Base-by-base conservation (phyloP, 2,888 invertebrate genomes). In the Drosophila nr. perissopoda region DNA sequence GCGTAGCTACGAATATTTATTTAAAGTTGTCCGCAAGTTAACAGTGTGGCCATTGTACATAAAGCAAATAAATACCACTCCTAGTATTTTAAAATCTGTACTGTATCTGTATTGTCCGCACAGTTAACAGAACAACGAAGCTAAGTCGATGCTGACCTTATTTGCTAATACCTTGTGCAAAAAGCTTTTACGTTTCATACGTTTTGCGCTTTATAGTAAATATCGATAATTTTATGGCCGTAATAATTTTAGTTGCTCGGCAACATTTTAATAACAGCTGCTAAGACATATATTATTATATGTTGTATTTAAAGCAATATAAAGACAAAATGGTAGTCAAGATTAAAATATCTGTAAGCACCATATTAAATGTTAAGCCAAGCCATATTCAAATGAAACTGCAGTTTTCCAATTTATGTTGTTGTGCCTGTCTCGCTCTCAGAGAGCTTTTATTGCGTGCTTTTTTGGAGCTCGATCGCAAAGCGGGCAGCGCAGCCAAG, bases 401-500 rank as follows among this genome's bases (percentile, higher is more conserved):
- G 42, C 36, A 33, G 34, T 34, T 36, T 34, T 1, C 4, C n/a
- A 13, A 29, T 3, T 25, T 42, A 36, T 54, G 66, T 25, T 54
- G 66, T 25, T 73, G 54, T 61, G 13, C 54, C n/a, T 62, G 51
- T 81, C 79, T 62, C 77, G 70, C 51, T 81, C 46, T 77, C 6
- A 6, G 40, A 33, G 53, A 70, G 76, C 79, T 73, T 81, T 67
- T 38, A 52, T 63, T 81, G 73, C 53, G 81, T 81, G 77, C 81
- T 76, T 81, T 80, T 79, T 67, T 79, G 79, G 81, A 79, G 79
- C 79, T 79, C 70, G 70, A 77, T 67, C 70, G 70, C 69, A 76
- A 80, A 79, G 80, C 77, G 60, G 58, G 75, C 81, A 80, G 78
- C 78, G 76, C 78, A 72, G 72, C 53, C 72, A 68, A 76, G 54